Base-by-base conservation (phyloP, 2,888 invertebrate species). In the Agelastica alni region DNA sequence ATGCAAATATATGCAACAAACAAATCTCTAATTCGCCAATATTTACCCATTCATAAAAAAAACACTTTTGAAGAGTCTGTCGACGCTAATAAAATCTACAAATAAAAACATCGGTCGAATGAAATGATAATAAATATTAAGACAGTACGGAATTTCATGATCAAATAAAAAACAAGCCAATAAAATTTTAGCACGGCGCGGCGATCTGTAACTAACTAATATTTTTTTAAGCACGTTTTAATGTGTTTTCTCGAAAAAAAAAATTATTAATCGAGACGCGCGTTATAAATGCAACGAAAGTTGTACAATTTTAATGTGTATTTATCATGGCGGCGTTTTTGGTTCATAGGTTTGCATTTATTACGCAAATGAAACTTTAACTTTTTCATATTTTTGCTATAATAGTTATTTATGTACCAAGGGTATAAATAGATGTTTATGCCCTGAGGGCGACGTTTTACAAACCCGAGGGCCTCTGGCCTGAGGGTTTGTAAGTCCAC, bases 111-210 rank as follows among this genome's bases (percentile, higher is more conserved):
- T 39, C 48, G 30, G 37, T 39, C 37, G 18, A 48, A 39, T 48
- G n/a, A 48, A 37, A 48, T 48, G 48, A 48, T 48, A 39, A 39
- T 39, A 48, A 48, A 48, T 39, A n/a, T n/a, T n/a, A 37, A 48
- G 31, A 48, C n/a, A 31, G 30, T 39, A 37, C 32, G 48, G 48
- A 48, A 48, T 48, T 48, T 48, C 30, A 48, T 48, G 48, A 48
- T 39, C 48, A 39, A 48, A 48, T 39, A 48, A 48, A 48, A 48
- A 48, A 48, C 37, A 48, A 6, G 34, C 34, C 34, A 45, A 45
- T 45, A 45, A 45, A 45, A 45, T 45, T 45, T 45, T 45, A 45
- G 34, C 45, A 45, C 34, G 34, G 41, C 14, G 20, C 32, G 44
- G 17, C 28, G 7, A 17, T 16, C 46, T 18, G 16, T 36, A 22